Evolutionary conservation across 1,140 invertebrate genomes (phyloP).

Genomic region (Ostrea denselamellosa): DNA sequence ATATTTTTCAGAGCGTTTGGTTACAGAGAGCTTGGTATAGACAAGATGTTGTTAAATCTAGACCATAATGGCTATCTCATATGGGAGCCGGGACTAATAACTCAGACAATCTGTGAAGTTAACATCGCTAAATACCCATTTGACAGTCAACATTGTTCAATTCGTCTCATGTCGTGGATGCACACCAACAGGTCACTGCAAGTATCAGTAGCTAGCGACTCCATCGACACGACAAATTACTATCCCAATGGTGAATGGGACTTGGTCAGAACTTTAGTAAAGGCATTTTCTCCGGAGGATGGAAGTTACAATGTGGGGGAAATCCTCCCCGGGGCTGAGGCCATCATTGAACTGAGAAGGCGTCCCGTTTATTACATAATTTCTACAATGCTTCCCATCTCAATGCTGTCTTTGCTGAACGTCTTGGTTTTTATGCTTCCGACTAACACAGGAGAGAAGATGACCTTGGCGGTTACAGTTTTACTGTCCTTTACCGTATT

Average conservation of each 20-base stretch:
- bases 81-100: constrained; percentile 72
- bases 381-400: constrained; percentile 82
- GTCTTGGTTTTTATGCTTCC: constrained; percentile 82
- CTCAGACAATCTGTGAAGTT: constrained; percentile 70
- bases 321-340: constrained; percentile 66
- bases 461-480: constrained; percentile 82
- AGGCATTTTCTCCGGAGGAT: constrained; percentile 58
- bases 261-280: constrained; percentile 57
- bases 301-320: constrained; percentile 54
- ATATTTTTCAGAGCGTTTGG: constrained; percentile 66
- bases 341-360: constrained; percentile 72
- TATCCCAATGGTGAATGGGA: constrained; percentile 71
- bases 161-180: constrained; percentile 79
- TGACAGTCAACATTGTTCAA: constrained; percentile 71
- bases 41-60: constrained; percentile 69
- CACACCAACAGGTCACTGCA: constrained; percentile 72
- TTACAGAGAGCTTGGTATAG: constrained; percentile 70
- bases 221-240: constrained; percentile 50
- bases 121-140: constrained; percentile 72
- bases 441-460: constrained; percentile 82
- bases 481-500: constrained; percentile 82
- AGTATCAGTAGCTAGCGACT: constrained; percentile 54
- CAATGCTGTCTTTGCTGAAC: constrained; percentile 82
- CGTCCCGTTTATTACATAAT: constrained; percentile 79
- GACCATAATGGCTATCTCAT: constrained; percentile 66